These are phyloP conservation scores for Pocillopora grandis DNA, from an alignment of 92 coral and sea anemone species.

Conservation along the genomic window DNA sequence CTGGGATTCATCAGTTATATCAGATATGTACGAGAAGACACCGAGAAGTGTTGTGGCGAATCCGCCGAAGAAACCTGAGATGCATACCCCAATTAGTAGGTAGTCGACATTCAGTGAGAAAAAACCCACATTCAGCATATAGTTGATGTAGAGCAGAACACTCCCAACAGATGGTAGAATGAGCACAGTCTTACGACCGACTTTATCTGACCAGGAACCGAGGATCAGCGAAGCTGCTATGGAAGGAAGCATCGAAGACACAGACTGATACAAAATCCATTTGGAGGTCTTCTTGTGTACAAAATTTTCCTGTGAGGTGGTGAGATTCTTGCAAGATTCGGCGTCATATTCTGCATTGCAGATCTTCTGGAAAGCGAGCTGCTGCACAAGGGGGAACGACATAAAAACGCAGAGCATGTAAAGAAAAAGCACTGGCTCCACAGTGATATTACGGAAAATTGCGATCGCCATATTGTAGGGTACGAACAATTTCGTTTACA, in stretches of 20 bases:
- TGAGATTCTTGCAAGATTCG: slow-evolving; percentile 74
- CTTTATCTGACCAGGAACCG: slow-evolving; percentile 96
- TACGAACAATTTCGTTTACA: not conserved
- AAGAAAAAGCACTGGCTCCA: slow-evolving; percentile 87
- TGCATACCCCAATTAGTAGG: slow-evolving; percentile 73
- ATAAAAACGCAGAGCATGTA: slow-evolving; percentile 85
- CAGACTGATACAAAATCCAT: slow-evolving; percentile 86
- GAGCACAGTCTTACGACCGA: slow-evolving; percentile 81
- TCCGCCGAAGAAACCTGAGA: slow-evolving; percentile 86
- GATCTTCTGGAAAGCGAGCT: slow-evolving; percentile 85
- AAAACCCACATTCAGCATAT: slow-evolving; percentile 73
- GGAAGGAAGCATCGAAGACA: slow-evolving; percentile 73
- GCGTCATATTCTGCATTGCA: slow-evolving; percentile 68
- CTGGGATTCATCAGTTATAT: slow-evolving; percentile 74
- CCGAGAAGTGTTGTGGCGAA: slow-evolving; percentile 76
- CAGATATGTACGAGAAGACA: slow-evolving; percentile 90
- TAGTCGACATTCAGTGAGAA: slow-evolving; percentile 63
- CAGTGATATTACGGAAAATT: slow-evolving; percentile 55
- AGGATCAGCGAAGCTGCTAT: slow-evolving; percentile 67
- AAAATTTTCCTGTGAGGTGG: slow-evolving; percentile 48
- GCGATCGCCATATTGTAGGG: slow-evolving; percentile 34
- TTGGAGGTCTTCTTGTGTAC: slow-evolving; percentile 78
- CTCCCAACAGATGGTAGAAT: slow-evolving; percentile 76
- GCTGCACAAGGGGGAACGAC: slow-evolving; percentile 82
- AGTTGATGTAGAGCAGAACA: slow-evolving; percentile 62